These are phyloP conservation scores for Anastrepha ludens DNA, from an alignment of 1,140 invertebrate genomes.

Conservation along the genomic window DNA sequence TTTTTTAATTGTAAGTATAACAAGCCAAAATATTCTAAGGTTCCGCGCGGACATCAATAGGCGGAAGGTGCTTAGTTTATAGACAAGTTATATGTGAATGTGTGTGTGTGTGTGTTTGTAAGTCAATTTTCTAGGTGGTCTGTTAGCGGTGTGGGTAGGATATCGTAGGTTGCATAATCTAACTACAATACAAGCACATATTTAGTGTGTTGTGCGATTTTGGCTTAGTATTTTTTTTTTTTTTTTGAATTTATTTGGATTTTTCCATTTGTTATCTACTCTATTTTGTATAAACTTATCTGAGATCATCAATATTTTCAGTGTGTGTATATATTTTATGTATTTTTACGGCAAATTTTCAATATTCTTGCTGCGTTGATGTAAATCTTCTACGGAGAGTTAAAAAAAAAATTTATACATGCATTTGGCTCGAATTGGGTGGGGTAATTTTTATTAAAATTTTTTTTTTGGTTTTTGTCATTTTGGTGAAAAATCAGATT, in stretches of 20 bases:
- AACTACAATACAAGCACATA: not conserved
- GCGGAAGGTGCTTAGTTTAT: slow-evolving; percentile 7
- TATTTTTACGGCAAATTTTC: not conserved
- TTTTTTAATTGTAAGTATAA: not conserved
- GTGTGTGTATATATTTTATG: not conserved
- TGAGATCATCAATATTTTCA: not conserved
- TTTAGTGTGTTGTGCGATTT: too few relatives aligned
- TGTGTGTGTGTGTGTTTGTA: not conserved
- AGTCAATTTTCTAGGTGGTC: slow-evolving; percentile 22
- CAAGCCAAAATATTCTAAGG: slow-evolving; percentile 28
- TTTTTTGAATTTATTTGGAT: not conserved
- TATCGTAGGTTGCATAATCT: not conserved
- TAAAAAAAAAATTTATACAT: not conserved
- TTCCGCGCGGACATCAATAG: not conserved
- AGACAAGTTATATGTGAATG: not conserved
- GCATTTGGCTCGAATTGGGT: slow-evolving; percentile 29
- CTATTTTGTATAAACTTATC: not conserved
- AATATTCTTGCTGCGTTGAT: too few relatives aligned
- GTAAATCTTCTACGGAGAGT: not conserved
- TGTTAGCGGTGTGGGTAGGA: slow-evolving; percentile 40
- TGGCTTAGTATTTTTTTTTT: not conserved
- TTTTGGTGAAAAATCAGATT: too few relatives aligned
- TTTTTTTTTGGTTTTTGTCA: too few relatives aligned
- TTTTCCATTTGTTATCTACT: not conserved
- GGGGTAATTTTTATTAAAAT: not conserved